Base-by-base conservation (phyloP, 2,113 vertebrate genomes). In the Ibidorhyncha struthersii region DNA sequence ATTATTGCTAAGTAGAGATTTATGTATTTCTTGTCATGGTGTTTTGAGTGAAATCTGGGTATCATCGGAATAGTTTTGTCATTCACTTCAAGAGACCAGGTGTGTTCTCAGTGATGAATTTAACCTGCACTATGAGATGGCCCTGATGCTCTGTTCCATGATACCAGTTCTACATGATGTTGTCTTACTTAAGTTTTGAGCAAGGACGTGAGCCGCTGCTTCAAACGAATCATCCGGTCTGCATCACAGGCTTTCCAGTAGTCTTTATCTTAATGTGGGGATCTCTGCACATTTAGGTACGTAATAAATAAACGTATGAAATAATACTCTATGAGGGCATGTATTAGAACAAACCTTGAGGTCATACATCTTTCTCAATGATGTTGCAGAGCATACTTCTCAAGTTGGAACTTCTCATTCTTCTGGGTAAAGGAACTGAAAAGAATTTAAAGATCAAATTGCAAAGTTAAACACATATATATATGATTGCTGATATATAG, bases 31-130 rank as follows among this genome's bases (percentile, higher is more conserved):
- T 52, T n/a, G 11, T 38, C 63, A 5, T 19, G 12, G 18, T 52
- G 19, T 47, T 83, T 47, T 63, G 43, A 29, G n/a, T 50, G 47
- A 53, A n/a, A 15, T 76, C 26, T 78, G 52, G 19, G 4, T 55
- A 14, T 41, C 2, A 1, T 3, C 29, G 45, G 4, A 43, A 10
- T 27, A 61, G 36, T 29, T 74, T 27, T 45, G 21, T 41, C 32
- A 8, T 23, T 90, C 3, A 2, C 19, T 62, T 78, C 9, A 36
- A 14, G 52, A 56, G 22, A 25, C n/a, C 8, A 2, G 0, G 0
- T 0, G 1, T 25, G 2, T 45, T 45, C 45, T 45, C 45, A 19
- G 45, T 15, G 34, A n/a, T 43, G 66, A 4, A 15, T 63, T n/a
- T 3, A 73, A 4, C 30, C 25, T 36, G 3, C 6, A 0, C 10